Conservation (phyloP, 2,888 invertebrate genomes). For the Brassicogethes aeneus region DNA sequence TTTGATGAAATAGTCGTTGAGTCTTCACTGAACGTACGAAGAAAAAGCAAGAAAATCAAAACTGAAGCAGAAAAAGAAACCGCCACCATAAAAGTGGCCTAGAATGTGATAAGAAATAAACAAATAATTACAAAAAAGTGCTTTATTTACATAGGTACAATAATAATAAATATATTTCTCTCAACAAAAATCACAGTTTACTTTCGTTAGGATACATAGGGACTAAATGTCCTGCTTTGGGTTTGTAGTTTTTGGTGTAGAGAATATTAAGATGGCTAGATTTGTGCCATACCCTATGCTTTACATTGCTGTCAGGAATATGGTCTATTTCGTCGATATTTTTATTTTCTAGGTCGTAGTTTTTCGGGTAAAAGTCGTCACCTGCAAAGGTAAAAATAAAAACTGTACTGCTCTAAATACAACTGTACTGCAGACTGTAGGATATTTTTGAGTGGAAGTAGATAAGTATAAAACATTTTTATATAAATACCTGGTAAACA, state of each 20-base stretch:
- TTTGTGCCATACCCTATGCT: not conserved
- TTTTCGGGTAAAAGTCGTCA: slow-evolving; percentile 7
- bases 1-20: slow-evolving; percentile 46
- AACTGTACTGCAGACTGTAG: too few relatives aligned
- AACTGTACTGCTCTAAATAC: not conserved
- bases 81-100: too few relatives aligned
- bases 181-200: too few relatives aligned
- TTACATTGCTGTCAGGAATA: not conserved
- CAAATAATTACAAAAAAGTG: too few relatives aligned
- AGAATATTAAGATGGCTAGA: not conserved
- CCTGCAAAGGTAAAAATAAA: slow-evolving; percentile 5
- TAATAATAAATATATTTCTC: too few relatives aligned
- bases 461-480: too few relatives aligned
- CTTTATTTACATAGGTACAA: too few relatives aligned
- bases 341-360: not conserved
- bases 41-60: slow-evolving; percentile 28
- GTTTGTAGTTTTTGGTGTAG: not conserved
- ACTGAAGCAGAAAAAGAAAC: too few relatives aligned
- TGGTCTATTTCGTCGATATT: not conserved
- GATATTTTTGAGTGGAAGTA: too few relatives aligned
- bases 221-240: not conserved
- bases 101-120: too few relatives aligned
- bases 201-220: too few relatives aligned
- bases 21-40: slow-evolving; percentile 41
- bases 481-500: slow-evolving; percentile 26